Percentiles rank a stretch among this genome's conserved stretches.
These are phyloP conservation scores for Drosophila picticornis DNA, from an alignment of 2,888 invertebrate genomes.

Conservation along the genomic window DNA sequence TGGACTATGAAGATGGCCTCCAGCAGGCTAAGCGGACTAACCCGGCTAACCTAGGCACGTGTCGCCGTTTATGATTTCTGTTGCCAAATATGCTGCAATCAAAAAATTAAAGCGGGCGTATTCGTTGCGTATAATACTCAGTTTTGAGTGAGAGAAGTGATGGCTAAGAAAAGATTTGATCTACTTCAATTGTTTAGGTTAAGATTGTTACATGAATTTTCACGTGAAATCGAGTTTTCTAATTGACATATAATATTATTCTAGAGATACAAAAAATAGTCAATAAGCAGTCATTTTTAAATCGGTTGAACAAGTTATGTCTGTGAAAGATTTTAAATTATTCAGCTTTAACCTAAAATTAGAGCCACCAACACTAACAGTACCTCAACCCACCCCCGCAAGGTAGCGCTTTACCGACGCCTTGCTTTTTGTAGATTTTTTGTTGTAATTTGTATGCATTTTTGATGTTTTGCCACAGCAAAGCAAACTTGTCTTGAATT, in stretches of 20 bases:
- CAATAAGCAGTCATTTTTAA: background rate
- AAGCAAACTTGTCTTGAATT: slow-evolving; percentile 42
- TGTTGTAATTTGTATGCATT: slow-evolving; percentile 51
- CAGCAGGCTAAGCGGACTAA: slow-evolving; percentile 7
- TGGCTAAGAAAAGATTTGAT: background rate
- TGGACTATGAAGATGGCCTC: slow-evolving; percentile 41
- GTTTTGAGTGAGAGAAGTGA: background rate
- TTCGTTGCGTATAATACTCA: background rate
- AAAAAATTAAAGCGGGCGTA: background rate
- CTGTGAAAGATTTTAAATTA: background rate
- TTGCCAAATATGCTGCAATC: slow-evolving; percentile 6
- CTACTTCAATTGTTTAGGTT: background rate
- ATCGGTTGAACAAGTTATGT: background rate
- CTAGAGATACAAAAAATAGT: background rate
- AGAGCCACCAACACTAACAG: too few relatives aligned
- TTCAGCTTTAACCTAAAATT: background rate
- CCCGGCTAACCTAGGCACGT: slow-evolving; percentile 64
- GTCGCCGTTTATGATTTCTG: slow-evolving; percentile 69
- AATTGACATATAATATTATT: background rate
- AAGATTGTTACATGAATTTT: background rate
- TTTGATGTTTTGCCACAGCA: slow-evolving; percentile 56
- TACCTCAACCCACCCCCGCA: too few relatives aligned
- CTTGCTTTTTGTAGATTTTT: background rate
- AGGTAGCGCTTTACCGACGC: background rate
- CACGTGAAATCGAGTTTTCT: too few relatives aligned